A percentile compares a stretch with the other conserved stretches of the same genome.
These are phyloP conservation scores for Centropus bengalensis DNA, from an alignment of 2,113 vertebrate species.

Conservation along the genomic window DNA sequence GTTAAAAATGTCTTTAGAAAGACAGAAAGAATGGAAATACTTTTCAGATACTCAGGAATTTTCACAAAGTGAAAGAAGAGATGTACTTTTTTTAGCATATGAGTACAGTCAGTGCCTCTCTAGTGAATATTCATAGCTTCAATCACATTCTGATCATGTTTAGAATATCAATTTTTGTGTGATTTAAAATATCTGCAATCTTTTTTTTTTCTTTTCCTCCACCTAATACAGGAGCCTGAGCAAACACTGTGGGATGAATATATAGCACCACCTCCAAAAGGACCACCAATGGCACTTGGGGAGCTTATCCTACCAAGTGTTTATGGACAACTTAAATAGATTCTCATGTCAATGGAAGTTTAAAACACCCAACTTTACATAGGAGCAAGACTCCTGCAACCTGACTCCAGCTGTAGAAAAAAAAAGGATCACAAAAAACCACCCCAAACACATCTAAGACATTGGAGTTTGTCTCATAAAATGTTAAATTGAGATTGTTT, in stretches of 20 bases:
- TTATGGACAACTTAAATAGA: background rate
- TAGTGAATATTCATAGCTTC: background rate
- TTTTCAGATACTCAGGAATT: background rate
- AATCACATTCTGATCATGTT: background rate
- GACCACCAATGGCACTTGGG: background rate
- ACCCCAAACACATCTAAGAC: background rate
- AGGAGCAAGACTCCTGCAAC: background rate
- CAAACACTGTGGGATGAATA: background rate
- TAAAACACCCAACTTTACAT: background rate
- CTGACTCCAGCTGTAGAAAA: background rate
- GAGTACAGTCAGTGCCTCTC: background rate
- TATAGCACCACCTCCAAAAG: background rate
- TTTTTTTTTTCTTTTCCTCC: background rate
- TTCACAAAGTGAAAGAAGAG: background rate
- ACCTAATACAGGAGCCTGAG: background rate
- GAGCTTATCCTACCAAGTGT: background rate
- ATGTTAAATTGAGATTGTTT: background rate
- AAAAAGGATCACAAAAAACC: background rate
- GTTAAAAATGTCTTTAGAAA: background rate
- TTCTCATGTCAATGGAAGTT: background rate
- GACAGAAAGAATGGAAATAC: background rate
- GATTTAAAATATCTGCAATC: background rate
- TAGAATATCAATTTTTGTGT: background rate
- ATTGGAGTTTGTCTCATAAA: background rate
- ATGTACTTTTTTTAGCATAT: background rate